Evolutionary conservation across 2,113 vertebrate genomes (phyloP), one percentile per base, ranked within the genome.

Genomic region (Ascaphus truei): DNA sequence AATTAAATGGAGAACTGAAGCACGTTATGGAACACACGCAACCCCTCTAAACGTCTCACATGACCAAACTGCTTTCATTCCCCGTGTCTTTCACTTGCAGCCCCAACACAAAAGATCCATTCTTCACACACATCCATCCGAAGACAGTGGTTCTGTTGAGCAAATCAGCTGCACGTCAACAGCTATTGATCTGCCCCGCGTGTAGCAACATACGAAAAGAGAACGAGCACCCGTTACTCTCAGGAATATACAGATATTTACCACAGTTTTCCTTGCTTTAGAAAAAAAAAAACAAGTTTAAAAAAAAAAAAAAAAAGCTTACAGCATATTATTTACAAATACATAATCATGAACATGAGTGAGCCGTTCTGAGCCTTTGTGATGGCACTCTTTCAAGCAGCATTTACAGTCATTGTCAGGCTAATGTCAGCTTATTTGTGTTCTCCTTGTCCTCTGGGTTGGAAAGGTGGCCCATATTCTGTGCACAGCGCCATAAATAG

Each of bases 121-220:
- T 3, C 37, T 6, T 7, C 39, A 16, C 15, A 16, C 12, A 4
- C 39, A 15, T 15, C n/a, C 13, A 41, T 41, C 2, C 74, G 68
- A 76, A 79, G 83, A 86, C 91, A 92, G 92, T 92, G 93, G 93
- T 91, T 96, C 74, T 85, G 90, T 87, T 81, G 83, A 86, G 81
- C 86, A 84, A 89, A 85, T 88, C 84, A 88, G 83, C 82, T 84
- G 89, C 87, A 92, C 90, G 84, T 81, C 71, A 80, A 53, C 86
- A 81, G 87, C 92, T 90, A 91, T 82, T 92, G 80, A 81, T 76
- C 76, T 78, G 83, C 84, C 86, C 77, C 84, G 83, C 86, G 79
- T 79, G 62, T 78, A 74, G 84, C 75, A n/a, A 73, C 76, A 75
- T 73, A 76, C 74, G 79, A 77, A 72, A 80, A 79, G 65, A 83